Base-by-base conservation (phyloP, 2,797 vertebrate genomes). In the Tadarida brasiliensis region DNA sequence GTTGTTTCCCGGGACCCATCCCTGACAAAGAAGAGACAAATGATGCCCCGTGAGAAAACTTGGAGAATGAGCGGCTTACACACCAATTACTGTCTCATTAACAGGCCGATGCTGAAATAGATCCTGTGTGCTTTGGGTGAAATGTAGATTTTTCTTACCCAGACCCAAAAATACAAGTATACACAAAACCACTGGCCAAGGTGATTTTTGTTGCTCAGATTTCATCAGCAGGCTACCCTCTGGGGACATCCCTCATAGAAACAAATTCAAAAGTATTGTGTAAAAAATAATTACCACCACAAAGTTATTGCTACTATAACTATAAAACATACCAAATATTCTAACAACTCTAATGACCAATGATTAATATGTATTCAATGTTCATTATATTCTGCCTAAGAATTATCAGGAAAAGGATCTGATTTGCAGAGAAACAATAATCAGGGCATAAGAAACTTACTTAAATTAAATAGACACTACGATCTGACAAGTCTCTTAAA, bases 11-110 rank as follows among this genome's bases (percentile, higher is more conserved):
- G 95, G 97, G 98, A 97, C 6, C 2, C 93, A 98, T 92, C 93
- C 96, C 90, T 96, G 96, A 98, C 97, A 98, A 98, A 98, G 97
- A 98, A 97, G 98, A 98, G 98, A 95, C 97, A 98, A 98, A 98
- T 98, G 98, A 98, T 98, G 98, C 96, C 94, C 97, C 87, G 95
- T 67, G 33, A 98, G 97, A 98, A 98, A 98, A 96, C 93, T 5
- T 5, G 59, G 91, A 95, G 98, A 96, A 98, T 95, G 96, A 98
- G 98, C 94, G 80, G 92, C 96, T 95, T 97, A 97, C 94, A 96
- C 98, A 97, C 0, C 3, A 97, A 98, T 97, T 97, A 98, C 97
- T 94, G 95, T 96, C 97, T 98, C 97, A 97, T 98, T 98, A 98
- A 97, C 96, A 95, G 95, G 95, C 97, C 96, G 63, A 97, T 96